Percentiles rank a stretch among this genome's conserved stretches.
phyloP scores from a whole-genome alignment of 2,888 invertebrate genomes.

The Noctua pronuba region DNA sequence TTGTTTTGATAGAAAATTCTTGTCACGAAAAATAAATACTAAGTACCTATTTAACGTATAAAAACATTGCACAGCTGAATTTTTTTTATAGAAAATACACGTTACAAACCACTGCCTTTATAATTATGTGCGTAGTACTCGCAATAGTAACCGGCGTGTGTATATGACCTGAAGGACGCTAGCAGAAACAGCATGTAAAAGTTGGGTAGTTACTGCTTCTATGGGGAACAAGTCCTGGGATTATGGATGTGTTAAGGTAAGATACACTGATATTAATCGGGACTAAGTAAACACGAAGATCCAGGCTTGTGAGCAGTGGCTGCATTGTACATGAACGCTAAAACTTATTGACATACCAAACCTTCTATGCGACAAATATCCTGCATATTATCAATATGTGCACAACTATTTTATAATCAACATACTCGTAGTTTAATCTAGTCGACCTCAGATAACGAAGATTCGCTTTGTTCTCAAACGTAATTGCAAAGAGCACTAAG shows the following conservation, averaged over 20 bases:
- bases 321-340: slow-evolving; percentile 9
- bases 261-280: no score
- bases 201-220: background rate
- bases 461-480: background rate
- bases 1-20: background rate
- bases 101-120: no score
- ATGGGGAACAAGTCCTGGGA: background rate
- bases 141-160: background rate
- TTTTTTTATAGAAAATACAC: no score
- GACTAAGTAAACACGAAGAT: background rate
- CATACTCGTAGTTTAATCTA: background rate
- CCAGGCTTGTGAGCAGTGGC: background rate
- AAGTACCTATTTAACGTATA: background rate
- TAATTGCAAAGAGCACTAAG: background rate
- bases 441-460: background rate
- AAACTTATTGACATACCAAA: slow-evolving; percentile 38
- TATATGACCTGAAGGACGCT: background rate
- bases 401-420: slow-evolving; percentile 5
- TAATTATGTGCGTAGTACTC: background rate
- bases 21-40: background rate
- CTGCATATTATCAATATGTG: slow-evolving; percentile 10
- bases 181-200: background rate
- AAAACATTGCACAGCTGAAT: background rate
- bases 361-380: slow-evolving; percentile 18
- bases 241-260: no score